Percentiles rank a stretch among this genome's conserved stretches.
These are phyloP conservation scores for Pseudorhiza aurosa DNA, from an alignment of 30 jellyfish, hydroid and myxozoan genomes.

Conservation along the genomic window DNA sequence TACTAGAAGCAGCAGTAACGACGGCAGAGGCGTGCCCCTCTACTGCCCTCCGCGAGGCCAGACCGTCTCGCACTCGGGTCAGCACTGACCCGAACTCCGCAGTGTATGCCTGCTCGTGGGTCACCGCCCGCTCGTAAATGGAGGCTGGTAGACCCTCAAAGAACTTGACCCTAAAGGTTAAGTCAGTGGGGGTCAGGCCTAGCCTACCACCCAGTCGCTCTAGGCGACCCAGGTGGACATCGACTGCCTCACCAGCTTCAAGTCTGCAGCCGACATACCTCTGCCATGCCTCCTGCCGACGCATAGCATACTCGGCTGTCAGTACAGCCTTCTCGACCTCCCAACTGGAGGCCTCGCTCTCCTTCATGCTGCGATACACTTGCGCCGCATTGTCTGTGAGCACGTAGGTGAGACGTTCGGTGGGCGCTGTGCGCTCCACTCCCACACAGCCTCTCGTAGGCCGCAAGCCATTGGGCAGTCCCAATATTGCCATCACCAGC, in stretches of 20 bases:
- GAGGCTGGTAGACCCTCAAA: slow-evolving; percentile 19
- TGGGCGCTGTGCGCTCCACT: no score
- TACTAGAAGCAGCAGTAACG: slow-evolving; percentile 9
- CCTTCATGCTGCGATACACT: slow-evolving; percentile 4
- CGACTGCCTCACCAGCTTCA: slow-evolving; percentile 35
- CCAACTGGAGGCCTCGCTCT: not conserved
- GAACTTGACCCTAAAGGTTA: not conserved
- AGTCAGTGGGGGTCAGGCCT: not conserved
- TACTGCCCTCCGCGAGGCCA: slow-evolving; percentile 13
- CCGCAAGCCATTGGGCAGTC: no score
- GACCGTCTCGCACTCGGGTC: slow-evolving; percentile 19
- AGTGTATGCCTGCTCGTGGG: no score
- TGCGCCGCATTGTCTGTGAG: no score
- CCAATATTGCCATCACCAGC: no score
- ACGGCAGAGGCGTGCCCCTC: slow-evolving; percentile 16
- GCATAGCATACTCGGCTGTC: slow-evolving; percentile 1
- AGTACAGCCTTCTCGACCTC: not conserved
- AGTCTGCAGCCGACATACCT: no score
- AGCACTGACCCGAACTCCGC: not conserved
- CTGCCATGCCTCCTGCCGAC: not conserved
- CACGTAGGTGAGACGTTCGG: no score
- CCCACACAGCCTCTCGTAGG: no score
- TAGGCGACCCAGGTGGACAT: not conserved
- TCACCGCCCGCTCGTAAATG: slow-evolving; percentile 10
- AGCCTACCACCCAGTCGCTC: not conserved